Evolutionary conservation across 2,113 vertebrate species (phyloP).

Genomic region (Rhabdornis inornatus): DNA sequence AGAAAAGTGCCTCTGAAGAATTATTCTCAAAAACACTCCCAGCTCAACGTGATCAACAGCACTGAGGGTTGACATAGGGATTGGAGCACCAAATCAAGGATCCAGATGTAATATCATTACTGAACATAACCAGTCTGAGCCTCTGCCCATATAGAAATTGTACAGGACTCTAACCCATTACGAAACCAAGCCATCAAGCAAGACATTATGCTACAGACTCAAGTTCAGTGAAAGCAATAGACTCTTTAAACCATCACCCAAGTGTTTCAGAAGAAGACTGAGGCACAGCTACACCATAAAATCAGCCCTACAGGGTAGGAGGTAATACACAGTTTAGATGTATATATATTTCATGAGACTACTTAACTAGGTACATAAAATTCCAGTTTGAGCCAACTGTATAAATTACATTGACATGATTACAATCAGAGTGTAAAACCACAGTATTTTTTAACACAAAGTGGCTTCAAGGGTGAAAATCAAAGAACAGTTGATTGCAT

Average conservation of each 20-base stretch:
- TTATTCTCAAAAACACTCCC: not conserved
- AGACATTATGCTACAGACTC: not conserved
- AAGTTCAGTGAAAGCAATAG: not conserved
- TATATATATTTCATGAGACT: not conserved
- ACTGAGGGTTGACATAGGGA: rapidly evolving
- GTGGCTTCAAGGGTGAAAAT: not conserved
- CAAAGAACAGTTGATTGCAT: not conserved
- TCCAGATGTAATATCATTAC: not conserved
- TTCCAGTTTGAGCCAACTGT: not conserved
- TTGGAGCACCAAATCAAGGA: not conserved
- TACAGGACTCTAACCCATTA: not conserved
- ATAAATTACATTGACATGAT: not conserved
- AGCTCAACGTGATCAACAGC: not conserved
- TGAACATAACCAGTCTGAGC: not conserved
- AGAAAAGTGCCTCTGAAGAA: not conserved
- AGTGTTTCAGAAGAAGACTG: not conserved
- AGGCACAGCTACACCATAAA: not conserved
- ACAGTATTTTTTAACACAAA: not conserved
- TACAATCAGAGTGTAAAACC: not conserved
- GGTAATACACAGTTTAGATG: not conserved
- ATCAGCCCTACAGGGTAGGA: not conserved
- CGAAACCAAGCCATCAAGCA: not conserved
- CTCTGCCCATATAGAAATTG: not conserved
- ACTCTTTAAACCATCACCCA: not conserved
- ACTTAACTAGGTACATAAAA: not conserved